Conservation (phyloP, 2,113 vertebrate genomes). For the Plecturocebus donacophilus region DNA sequence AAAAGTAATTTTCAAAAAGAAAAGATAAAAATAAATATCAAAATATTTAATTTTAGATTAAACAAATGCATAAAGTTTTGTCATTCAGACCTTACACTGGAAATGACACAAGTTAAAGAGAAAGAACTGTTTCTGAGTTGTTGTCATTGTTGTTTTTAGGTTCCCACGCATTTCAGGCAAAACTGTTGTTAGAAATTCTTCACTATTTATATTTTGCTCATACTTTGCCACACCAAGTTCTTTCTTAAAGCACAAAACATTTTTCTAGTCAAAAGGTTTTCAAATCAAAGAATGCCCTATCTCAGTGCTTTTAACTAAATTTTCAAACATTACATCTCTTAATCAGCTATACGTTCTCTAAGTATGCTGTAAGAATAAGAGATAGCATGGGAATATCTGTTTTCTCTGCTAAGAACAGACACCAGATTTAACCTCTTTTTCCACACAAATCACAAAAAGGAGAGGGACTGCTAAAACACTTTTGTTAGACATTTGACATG, state of each 20-base stretch:
- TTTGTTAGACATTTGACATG: constrained; percentile 76
- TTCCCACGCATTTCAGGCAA: background rate
- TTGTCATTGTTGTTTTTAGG: background rate
- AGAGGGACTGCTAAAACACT: constrained; percentile 54
- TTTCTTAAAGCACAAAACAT: background rate
- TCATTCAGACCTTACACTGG: background rate
- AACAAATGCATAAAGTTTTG: background rate
- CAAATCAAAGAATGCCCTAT: background rate
- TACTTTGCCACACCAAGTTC: background rate
- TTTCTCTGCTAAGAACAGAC: background rate
- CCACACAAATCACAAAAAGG: constrained; percentile 57
- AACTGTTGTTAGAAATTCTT: background rate
- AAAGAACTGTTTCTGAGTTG: background rate
- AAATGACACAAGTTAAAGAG: background rate
- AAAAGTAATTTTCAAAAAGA: background rate
- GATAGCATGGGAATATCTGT: background rate
- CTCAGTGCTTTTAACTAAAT: background rate
- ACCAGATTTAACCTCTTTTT: constrained; percentile 40
- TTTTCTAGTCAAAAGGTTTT: background rate
- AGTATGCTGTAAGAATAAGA: background rate
- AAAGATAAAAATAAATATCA: background rate
- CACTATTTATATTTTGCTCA: background rate
- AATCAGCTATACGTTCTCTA: background rate
- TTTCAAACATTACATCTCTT: background rate
- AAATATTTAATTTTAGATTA: background rate